Evolutionary conservation across 2,888 invertebrate species (phyloP).

Genomic region (Onchidella celtica): DNA sequence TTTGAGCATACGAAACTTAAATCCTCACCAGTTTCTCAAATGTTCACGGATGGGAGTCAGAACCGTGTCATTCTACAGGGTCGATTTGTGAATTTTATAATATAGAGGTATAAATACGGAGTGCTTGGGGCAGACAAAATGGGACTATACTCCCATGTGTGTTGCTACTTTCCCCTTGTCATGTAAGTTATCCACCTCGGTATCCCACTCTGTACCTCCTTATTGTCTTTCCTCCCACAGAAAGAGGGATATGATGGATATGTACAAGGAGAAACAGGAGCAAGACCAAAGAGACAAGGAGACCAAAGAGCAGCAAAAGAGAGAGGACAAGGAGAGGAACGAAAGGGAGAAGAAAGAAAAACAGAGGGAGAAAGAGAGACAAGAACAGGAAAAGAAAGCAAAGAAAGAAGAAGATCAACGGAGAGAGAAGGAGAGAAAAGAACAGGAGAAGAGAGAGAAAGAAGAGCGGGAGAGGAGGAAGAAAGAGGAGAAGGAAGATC

Average conservation of each 20-base stretch:
- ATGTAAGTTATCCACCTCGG: too few species aligned
- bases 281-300: background rate
- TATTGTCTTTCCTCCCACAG: background rate
- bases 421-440: background rate
- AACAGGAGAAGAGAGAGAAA: background rate
- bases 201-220: too few species aligned
- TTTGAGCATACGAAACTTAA: too few species aligned
- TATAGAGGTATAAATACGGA: too few species aligned
- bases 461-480: background rate
- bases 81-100: too few species aligned
- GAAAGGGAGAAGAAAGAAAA: background rate
- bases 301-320: background rate
- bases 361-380: background rate
- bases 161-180: too few species aligned
- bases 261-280: constrained; percentile 11
- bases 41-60: too few species aligned
- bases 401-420: background rate
- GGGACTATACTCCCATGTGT: too few species aligned
- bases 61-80: too few species aligned
- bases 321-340: background rate
- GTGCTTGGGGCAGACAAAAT: too few species aligned
- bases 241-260: constrained; percentile 14
- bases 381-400: background rate
- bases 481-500: background rate
- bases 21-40: too few species aligned